Evolutionary conservation across 1,140 invertebrate species (phyloP), one percentile per base, ranked within the genome.

Genomic region (Platyscapa corneri): DNA sequence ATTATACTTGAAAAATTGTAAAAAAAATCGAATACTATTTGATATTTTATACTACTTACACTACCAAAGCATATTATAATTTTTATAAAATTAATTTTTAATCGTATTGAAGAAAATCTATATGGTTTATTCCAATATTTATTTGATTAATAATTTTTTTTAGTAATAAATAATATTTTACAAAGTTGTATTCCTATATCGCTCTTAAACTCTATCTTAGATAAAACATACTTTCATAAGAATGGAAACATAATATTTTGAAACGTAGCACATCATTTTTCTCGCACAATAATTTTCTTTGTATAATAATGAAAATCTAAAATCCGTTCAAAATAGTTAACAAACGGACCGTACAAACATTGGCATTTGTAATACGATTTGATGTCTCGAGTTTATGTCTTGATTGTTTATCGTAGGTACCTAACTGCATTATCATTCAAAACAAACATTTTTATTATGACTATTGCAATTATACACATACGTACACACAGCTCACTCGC

Each of bases 191-290:
- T 65, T 67, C 30, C 32, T 0, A 18, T 46, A 34, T 6, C 8
- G 20, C 18, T 67, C 34, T 5, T 39, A 67, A 67, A 23, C 23
- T 46, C 67, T 27, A 37, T 65, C 39, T 65, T 27, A 80, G 34
- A 30, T 67, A 80, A n/a, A 80, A 42, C 27, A 80, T 60, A 67
- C 56, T 72, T 37, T 34, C n/a, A 32, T n/a, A 82, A 60, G 39
- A 74, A 34, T 74, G 74, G 23, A 74, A 82, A 74, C 81, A 82
- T 53, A 82, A 72, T 32, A 72, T 2, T 34, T 72, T 53, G 34
- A 85, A 80, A 87, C 75, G 81, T 83, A 87, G 80, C 42, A 78
- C 30, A 34, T 53, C 39, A 86, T 86, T 88, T 88, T 88, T 87
- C 82, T 79, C 78, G 84, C 70, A 83, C 79, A 82, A 49, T 82